A percentile compares a stretch with the other conserved stretches of the same genome.
Conservation (phyloP, 1,140 invertebrate species). For the Ephestia elutella region DNA sequence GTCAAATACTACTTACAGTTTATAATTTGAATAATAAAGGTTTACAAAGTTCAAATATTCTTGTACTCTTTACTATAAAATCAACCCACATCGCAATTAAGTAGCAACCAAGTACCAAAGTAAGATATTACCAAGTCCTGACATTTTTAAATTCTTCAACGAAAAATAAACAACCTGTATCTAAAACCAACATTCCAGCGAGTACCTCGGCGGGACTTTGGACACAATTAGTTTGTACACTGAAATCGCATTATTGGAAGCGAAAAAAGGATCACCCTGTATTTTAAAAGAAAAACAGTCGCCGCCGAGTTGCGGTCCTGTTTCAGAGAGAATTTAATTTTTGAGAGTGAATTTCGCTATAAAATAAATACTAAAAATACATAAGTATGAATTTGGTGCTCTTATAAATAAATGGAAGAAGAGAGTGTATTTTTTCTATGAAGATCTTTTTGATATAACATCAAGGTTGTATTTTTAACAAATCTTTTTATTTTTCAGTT, state of each 20-base stretch:
- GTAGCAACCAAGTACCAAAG: no score
- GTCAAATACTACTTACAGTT: no score
- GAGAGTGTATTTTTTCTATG: not conserved
- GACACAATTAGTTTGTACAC: constrained; percentile 50
- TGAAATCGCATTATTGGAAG: constrained; percentile 51
- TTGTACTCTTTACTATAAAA: no score
- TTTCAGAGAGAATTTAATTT: constrained; percentile 7
- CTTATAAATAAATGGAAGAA: not conserved
- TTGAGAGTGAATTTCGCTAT: constrained; percentile 8
- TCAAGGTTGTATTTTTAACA: no score
- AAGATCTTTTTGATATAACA: no score
- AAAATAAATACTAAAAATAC: constrained; percentile 8
- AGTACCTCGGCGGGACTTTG: constrained; percentile 22
- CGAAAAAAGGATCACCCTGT: constrained; percentile 33
- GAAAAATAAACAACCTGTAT: no score
- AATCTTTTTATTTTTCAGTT: no score
- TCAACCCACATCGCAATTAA: no score
- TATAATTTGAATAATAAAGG: no score
- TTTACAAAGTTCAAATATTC: no score
- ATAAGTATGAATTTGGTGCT: not conserved
- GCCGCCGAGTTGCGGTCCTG: not conserved
- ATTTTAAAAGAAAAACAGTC: constrained; percentile 27
- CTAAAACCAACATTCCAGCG: constrained; percentile 27
- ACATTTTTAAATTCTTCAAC: no score
- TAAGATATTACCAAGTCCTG: no score